phyloP scores from a whole-genome alignment of 2,888 invertebrate genomes.

The Scaptomyza tumidula region DNA sequence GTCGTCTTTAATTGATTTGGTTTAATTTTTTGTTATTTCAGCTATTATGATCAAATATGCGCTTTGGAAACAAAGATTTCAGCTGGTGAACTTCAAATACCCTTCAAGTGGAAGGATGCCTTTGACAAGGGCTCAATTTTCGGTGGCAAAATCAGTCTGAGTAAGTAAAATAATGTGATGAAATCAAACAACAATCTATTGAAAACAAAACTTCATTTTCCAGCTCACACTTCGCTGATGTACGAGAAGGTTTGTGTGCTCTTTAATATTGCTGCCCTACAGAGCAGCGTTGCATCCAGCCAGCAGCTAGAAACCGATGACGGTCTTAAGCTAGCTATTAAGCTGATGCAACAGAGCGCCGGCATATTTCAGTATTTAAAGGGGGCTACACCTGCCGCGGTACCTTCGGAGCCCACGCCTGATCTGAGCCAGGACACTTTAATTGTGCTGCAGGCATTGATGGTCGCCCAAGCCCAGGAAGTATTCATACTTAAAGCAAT shows the following conservation, averaged over 20 bases:
- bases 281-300: conserved; percentile 93
- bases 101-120: conserved; percentile 99
- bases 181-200: conserved; percentile 26
- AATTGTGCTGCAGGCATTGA: conserved; percentile 92
- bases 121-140: conserved; percentile 98
- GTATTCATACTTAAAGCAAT: conserved; percentile 97
- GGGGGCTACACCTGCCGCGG: conserved; percentile 90
- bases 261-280: conserved; percentile 98
- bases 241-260: conserved; percentile 98
- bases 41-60: conserved; percentile 98
- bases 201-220: conserved; percentile 3
- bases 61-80: conserved; percentile 97
- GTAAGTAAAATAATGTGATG: conserved; percentile 86
- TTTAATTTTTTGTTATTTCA: conserved; percentile 83
- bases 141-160: conserved; percentile 95
- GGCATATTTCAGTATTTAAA: conserved; percentile 95
- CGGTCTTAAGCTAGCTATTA: conserved; percentile 95
- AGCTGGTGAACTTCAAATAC: conserved; percentile 96
- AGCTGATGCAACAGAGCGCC: conserved; percentile 95
- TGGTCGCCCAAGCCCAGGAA: conserved; percentile 99
- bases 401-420: conserved; percentile 97
- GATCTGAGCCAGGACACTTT: conserved; percentile 97
- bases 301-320: conserved; percentile 96
- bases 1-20: conserved; percentile 51
- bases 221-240: conserved; percentile 94